Evolutionary conservation across 2,888 invertebrate genomes (phyloP).

Genomic region (Cyclophora punctaria): DNA sequence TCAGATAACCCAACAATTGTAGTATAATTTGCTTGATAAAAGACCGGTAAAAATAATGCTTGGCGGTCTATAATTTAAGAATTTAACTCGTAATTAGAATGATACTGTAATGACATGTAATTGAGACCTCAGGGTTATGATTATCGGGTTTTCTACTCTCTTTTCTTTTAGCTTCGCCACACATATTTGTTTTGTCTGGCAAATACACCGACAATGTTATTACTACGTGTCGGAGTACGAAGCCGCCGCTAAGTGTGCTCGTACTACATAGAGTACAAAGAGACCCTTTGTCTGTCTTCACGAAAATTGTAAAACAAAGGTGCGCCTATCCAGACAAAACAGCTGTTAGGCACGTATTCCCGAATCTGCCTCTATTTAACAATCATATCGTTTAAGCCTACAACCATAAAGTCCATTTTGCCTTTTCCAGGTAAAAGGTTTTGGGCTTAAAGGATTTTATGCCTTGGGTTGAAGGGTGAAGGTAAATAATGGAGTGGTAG

Average conservation of each 20-base stretch:
- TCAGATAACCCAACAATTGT: too few relatives aligned
- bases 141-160: too few relatives aligned
- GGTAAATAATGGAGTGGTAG: slow-evolving; percentile 3
- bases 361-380: slow-evolving; percentile 1
- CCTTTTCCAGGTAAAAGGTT: not conserved
- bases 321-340: slow-evolving; percentile 41
- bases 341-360: slow-evolving; percentile 56
- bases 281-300: slow-evolving; percentile 36
- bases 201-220: too few relatives aligned
- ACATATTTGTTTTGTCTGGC: too few relatives aligned
- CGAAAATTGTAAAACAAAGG: slow-evolving; percentile 50
- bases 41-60: too few relatives aligned
- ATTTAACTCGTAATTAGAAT: too few relatives aligned
- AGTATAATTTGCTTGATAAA: too few relatives aligned
- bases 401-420: slow-evolving; percentile 2
- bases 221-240: too few relatives aligned
- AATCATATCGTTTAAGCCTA: not conserved
- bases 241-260: not conserved
- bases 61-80: too few relatives aligned
- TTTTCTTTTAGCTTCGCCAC: too few relatives aligned
- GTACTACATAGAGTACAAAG: slow-evolving; percentile 17
- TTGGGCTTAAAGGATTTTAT: slow-evolving; percentile 2
- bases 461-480: not conserved
- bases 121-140: too few relatives aligned
- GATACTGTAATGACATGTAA: too few relatives aligned